Base-by-base conservation (phyloP, 2,113 vertebrate genomes). In the Paramisgurnus dabryanus region DNA sequence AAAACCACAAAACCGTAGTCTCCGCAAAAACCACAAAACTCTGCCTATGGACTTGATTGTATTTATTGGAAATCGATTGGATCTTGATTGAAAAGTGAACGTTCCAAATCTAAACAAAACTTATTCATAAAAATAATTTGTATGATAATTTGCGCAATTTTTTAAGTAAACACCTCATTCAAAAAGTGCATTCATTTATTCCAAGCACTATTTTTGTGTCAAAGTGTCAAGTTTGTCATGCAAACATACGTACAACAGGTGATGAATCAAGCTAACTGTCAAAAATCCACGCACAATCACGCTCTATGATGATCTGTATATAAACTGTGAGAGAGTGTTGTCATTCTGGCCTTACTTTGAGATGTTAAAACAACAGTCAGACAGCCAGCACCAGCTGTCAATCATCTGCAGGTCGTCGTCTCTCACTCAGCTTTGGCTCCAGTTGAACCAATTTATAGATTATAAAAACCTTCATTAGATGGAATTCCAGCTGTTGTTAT, bases 391-490 rank as follows among this genome's bases (percentile, higher is more conserved):
- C 68, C 47, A 41, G 63, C 45, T 71, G 64, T 85, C 74, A 72
- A 75, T 81, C 81, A 80, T 80, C 77, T 70, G 15, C 15, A 10
- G 64, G 67, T 63, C 27, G 22, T 45, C 49, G 34, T 47, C 55
- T 58, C 13, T 53, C 58, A 39, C 10, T 47, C 78, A 80, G 83
- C 77, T 83, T 73, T 67, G 57, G 71, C 47, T 85, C 80, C 68
- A 74, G 82, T 76, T 82, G 63, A 79, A 45, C 75, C 81, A 79
- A 71, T 89, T 90, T 88, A 90, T 71, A 83, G 74, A 86, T 80
- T 87, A 60, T 87, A 88, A 84, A 89, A 89, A 71, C 49, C 84
- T 90, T 90, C 87, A 91, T 84, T 83, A 82, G 86, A 41, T 85
- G 10, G 79, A 80, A 90, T 90, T 88, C 87, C 85, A 82, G 72